Conservation (phyloP, 2,113 vertebrate genomes). For the Grus americana region DNA sequence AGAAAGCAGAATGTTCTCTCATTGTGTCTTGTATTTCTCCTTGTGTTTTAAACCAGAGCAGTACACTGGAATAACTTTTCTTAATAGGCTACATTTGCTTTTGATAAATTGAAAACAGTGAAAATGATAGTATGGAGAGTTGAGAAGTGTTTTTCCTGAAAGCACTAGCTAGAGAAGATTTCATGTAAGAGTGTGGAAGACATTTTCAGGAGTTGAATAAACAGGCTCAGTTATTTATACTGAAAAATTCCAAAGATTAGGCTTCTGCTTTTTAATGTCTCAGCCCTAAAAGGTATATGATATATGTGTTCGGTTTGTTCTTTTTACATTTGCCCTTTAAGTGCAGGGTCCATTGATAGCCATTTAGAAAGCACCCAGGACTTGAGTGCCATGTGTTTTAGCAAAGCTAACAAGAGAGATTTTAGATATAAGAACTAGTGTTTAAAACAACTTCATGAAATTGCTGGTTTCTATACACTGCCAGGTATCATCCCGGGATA, state of each 20-base stretch:
- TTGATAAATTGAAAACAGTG: not conserved
- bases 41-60: not conserved
- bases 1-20: not conserved
- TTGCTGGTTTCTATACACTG: not conserved
- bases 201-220: not conserved
- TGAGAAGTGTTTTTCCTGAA: not conserved
- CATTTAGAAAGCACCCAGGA: slow-evolving; percentile 4
- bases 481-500: accelerated
- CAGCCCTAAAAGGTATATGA: slow-evolving; percentile 22
- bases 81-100: not conserved
- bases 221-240: slow-evolving; percentile 29
- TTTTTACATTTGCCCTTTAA: slow-evolving; percentile 3
- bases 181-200: not conserved
- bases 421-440: not conserved
- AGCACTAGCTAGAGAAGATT: not conserved
- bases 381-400: slow-evolving; percentile 19
- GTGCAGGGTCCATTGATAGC: not conserved
- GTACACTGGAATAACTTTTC: not conserved
- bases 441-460: slow-evolving; percentile 1
- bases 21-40: not conserved
- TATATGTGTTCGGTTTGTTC: not conserved
- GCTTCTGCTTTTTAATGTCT: slow-evolving; percentile 39
- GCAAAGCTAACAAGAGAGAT: not conserved
- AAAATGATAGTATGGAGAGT: not conserved
- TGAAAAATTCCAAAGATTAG: slow-evolving; percentile 52